Base-by-base conservation (phyloP, 2,888 invertebrate genomes). In the Epinotia demarniana region DNA sequence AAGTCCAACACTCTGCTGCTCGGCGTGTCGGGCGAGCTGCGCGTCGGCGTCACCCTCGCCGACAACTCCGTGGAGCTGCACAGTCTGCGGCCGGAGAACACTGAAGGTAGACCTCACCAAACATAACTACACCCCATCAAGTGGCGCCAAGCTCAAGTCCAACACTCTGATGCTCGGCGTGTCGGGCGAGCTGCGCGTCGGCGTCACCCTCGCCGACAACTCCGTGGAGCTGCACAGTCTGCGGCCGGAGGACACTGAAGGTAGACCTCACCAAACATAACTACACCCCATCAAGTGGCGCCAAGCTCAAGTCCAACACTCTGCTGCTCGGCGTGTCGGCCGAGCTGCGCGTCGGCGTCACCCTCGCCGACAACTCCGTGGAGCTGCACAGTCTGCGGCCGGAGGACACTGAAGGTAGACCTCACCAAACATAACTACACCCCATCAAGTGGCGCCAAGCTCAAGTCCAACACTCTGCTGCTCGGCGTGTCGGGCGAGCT, bases 1-100 rank as follows among this genome's bases (percentile, higher is more conserved):
- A 98, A 97, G 87, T 96, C 96, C 0, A 90, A 96, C 0, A 95
- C 97, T 81, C 85, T 97, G 3, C 89, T 97, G 46, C 87, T 97
- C 74, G 97, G 98, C 2, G 95, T 95, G 72, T 96, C 95, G 8
- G 95, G 96, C 2, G 97, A 97, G 86, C 86, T 97, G 5, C 95
- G 97, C 80, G 91, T 97, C 6, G 95, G 95, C 1, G 93, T 95
- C 3, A 95, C 95, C 27, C 87, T 97, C 49, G 95, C 95, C 11
- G 97, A 97, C 84, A 99, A 99, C 85, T 95, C 95, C 0, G 91
- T 98, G 9, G 96, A 97, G 79, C 87, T 98, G 73, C 96, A 96
- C 86, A 95, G 96, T 70, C 85, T 95, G 78, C 90, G 89, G 74
- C 81, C 94, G 55, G 95, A 95, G 1, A 95, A 95, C 0, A 92